Evolutionary conservation across 2,888 invertebrate genomes (phyloP).

Genomic region (Pristionchus fissidentatus): DNA sequence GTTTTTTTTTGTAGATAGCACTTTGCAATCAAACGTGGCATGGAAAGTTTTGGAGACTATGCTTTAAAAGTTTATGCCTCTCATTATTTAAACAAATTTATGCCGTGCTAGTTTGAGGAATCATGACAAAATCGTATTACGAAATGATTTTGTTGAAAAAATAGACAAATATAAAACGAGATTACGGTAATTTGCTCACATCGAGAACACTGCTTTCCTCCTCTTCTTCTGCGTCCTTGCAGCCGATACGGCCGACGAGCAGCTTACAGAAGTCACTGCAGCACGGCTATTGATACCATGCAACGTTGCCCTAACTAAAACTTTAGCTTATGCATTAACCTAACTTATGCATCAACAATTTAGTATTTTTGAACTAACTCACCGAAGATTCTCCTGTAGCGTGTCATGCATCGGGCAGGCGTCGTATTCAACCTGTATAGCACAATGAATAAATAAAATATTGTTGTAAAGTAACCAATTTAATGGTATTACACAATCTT

Average conservation of each 20-base stretch:
- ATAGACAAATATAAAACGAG: no score
- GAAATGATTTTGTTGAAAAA: no score
- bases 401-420: conserved; percentile 87
- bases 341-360: neutral
- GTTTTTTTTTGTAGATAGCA: neutral
- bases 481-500: no score
- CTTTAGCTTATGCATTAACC: no score
- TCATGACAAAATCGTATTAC: no score
- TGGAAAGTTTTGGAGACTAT: no score
- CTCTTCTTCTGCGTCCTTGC: conserved; percentile 55
- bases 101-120: no score
- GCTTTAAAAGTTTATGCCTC: no score
- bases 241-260: conserved; percentile 68
- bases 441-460: neutral
- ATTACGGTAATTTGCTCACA: neutral
- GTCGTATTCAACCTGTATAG: conserved; percentile 70
- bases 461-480: neutral
- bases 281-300: neutral
- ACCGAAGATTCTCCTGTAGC: conserved; percentile 81
- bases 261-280: conserved; percentile 71
- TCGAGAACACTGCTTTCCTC: conserved; percentile 47
- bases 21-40: no score
- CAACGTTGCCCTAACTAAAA: no score
- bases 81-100: no score
- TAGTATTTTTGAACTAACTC: neutral